A percentile compares a stretch with the other conserved stretches of the same genome.
phyloP scores from a whole-genome alignment of 2,888 invertebrate genomes.

The Epistrophe grossulariae region DNA sequence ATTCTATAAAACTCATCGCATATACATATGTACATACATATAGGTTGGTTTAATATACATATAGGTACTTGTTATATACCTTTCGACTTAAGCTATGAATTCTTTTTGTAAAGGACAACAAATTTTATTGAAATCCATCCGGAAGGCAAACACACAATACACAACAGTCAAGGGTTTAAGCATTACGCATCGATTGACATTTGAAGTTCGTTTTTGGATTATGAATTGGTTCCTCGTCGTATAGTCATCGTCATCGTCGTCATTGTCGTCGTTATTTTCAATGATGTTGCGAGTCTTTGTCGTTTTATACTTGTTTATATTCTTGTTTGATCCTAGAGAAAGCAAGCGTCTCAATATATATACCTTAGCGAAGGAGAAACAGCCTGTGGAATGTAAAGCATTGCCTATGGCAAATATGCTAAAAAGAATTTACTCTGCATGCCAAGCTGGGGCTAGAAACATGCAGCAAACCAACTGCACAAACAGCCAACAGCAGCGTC shows the following conservation, averaged over 20 bases:
- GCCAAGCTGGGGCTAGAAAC: constrained; percentile 52
- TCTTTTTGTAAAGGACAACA: constrained; percentile 25
- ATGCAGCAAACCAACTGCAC: constrained; percentile 16
- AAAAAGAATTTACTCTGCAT: constrained; percentile 70
- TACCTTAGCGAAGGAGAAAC: constrained; percentile 1
- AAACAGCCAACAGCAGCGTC: constrained; percentile 41
- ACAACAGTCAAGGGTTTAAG: constrained; percentile 55
- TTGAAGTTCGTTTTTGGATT: constrained; percentile 64
- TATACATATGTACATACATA: no score
- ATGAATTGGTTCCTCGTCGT: constrained; percentile 52
- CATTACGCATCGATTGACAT: constrained; percentile 72
- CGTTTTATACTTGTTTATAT: neutral
- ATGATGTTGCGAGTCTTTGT: neutral
- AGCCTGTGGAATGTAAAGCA: constrained; percentile 61
- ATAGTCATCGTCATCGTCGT: neutral
- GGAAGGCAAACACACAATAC: constrained; percentile 38
- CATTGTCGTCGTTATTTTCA: constrained; percentile 3
- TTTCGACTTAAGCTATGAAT: neutral
- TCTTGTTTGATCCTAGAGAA: constrained; percentile 23
- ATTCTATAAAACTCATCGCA: neutral
- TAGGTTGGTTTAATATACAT: neutral
- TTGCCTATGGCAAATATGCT: constrained; percentile 66
- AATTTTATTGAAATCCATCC: constrained; percentile 65
- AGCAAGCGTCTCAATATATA: neutral
- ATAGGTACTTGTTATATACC: neutral